phyloP scores from a whole-genome alignment of 2,113 vertebrate species.

The Eubucco bourcierii region DNA sequence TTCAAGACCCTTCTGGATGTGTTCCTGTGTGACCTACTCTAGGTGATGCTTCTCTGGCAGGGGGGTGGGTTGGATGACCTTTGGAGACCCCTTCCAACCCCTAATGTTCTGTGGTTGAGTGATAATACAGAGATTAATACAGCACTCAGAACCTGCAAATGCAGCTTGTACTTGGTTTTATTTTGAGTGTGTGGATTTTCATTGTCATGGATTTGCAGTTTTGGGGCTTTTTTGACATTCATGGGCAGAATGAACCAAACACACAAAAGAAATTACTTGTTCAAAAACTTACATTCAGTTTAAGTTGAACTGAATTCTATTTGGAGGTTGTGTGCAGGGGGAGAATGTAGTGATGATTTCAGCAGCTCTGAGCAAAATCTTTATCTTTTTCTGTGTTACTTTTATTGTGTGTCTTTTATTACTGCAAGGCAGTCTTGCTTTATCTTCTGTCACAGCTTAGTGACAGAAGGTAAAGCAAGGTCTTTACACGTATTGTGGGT shows the following conservation, averaged over 20 bases:
- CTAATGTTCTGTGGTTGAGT: too few species aligned
- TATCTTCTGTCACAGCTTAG: neutral
- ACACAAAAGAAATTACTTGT: neutral
- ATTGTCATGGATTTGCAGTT: neutral
- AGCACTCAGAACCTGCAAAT: fast-evolving
- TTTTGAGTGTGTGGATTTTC: neutral
- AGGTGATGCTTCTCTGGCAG: too few species aligned
- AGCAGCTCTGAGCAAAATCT: neutral
- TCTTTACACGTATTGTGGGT: neutral
- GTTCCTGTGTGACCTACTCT: too few species aligned
- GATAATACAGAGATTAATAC: neutral
- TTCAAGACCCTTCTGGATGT: too few species aligned
- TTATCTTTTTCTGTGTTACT: neutral
- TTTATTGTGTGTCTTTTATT: neutral
- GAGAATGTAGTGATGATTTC: neutral
- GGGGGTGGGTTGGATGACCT: too few species aligned
- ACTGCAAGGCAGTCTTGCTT: neutral
- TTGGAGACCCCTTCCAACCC: too few species aligned
- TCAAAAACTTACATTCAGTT: neutral
- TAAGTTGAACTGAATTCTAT: neutral
- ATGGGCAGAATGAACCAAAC: neutral
- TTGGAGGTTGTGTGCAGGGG: neutral
- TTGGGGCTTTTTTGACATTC: neutral
- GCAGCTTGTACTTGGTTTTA: neutral
- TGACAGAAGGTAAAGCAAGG: too few species aligned